Evolutionary conservation across 2,797 vertebrate species (phyloP), one percentile per base, ranked within the genome.

Genomic region (Anguilla megastoma): DNA sequence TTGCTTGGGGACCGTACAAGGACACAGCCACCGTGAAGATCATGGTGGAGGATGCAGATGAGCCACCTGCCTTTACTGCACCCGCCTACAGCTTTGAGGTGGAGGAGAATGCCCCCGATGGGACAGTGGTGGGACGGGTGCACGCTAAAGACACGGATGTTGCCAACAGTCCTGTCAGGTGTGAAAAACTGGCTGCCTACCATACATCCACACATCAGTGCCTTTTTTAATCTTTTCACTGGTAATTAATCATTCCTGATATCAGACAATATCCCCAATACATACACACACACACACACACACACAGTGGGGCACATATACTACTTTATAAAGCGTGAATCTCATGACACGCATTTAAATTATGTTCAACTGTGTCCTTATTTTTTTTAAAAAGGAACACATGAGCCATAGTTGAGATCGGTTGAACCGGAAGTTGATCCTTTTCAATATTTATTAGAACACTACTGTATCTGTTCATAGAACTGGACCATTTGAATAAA

Each of bases 131-230:
- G 91, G 98, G 98, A 36, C 97, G 97, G 89, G 98, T 99, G 18
- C 97, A 99, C 82, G 98, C 98, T 94, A 98, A 98, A 96, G 98
- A 99, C 92, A 98, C 97, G 0, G 98, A 99, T 87, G 96, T 96
- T 87, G 97, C 97, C 90, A 98, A 98, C 93, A 98, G 96, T 82
- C 97, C 97, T 5, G 96, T 99, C 94, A 98, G 97, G 98, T 99
- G 95, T 7, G 86, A 2, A 69, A 60, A 0, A 33, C 36, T n/a
- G 18, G 10, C 45, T 24, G 58, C 3, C 18, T 9, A 63, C 6
- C 16, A 12, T 24, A 33, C 27, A 2, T 50, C 18, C 12, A 58
- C 6, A 18, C 56, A 54, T 85, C 10, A 8, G 4, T 7, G 5
- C 74, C 14, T 21, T 79, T 6, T 41, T 79, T 14, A 45, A 30